Base-by-base conservation (phyloP, 2,888 invertebrate species). In the Hypsopygia costalis region DNA sequence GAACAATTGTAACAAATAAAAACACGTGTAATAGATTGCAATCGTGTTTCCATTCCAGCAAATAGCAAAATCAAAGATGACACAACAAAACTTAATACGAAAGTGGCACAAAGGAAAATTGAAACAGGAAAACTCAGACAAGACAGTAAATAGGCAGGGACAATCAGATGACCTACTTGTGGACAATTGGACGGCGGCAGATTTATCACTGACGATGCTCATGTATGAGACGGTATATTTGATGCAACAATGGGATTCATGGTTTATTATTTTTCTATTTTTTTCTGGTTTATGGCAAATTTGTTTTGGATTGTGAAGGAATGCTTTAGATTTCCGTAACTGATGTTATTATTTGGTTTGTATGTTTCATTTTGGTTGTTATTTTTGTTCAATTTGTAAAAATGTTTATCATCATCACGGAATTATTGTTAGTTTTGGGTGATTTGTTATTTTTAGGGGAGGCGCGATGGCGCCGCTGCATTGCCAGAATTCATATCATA, bases 91-190 rank as follows among this genome's bases (percentile, higher is more conserved):
- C 76, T 71, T 71, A 74, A 79, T 73, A 81, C 69, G 77, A 74
- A 39, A 39, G 9, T 60, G 55, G 63, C 61, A 77, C 77, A 81
- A 76, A 75, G 70, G 76, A 81, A 78, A 85, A 81, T 77, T 78
- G 76, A 78, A 78, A 75, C 67, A 68, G 69, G 76, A 73, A 78
- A 81, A 76, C 71, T 73, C 63, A 65, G 62, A 69, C 60, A 65
- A 63, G 60, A 65, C 68, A 69, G 73, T 75, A 79, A 81, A 77
- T 80, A 78, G 76, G 66, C 69, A 60, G 69, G 68, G 66, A 78
- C 81, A 82, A 82, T 81, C 79, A 73, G 76, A 70, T 79, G 86
- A 78, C 81, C 81, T 66, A 81, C 65, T 82, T 80, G 79, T 51
- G 72, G 76, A 81, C 81, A 82, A 85, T 83, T 81, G 82, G 77